Percentiles rank a stretch among this genome's conserved stretches.
phyloP scores from a whole-genome alignment of 2,113 vertebrate genomes.

The Catharus bicknelli region DNA sequence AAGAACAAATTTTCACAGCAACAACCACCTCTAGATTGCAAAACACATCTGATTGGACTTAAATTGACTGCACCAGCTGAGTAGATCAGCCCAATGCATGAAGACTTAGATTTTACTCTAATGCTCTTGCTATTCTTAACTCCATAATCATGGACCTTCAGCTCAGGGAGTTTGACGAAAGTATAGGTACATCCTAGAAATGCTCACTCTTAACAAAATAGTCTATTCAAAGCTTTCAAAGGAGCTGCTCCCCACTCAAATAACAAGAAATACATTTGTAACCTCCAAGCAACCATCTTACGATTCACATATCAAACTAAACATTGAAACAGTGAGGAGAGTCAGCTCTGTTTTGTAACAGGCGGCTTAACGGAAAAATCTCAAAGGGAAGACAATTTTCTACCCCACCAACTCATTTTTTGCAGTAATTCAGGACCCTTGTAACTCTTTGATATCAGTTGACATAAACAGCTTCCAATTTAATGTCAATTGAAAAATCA shows the following conservation, averaged over 20 bases:
- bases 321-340: background rate
- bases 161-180: background rate
- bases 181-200: background rate
- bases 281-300: background rate
- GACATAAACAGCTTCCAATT: constrained; percentile 14
- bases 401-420: background rate
- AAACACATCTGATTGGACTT: background rate
- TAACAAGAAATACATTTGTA: background rate
- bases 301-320: background rate
- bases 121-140: background rate
- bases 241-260: background rate
- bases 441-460: background rate
- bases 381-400: background rate
- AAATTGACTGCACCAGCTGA: background rate
- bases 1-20: background rate
- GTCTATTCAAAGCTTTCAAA: background rate
- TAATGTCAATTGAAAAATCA: constrained; percentile 33
- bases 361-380: background rate
- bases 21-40: background rate
- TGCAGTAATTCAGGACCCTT: background rate
- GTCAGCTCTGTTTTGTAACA: background rate
- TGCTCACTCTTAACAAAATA: background rate
- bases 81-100: background rate
- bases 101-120: background rate
- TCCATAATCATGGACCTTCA: background rate